Conservation (phyloP, 2,797 vertebrate genomes). For the Malurus splendens region DNA sequence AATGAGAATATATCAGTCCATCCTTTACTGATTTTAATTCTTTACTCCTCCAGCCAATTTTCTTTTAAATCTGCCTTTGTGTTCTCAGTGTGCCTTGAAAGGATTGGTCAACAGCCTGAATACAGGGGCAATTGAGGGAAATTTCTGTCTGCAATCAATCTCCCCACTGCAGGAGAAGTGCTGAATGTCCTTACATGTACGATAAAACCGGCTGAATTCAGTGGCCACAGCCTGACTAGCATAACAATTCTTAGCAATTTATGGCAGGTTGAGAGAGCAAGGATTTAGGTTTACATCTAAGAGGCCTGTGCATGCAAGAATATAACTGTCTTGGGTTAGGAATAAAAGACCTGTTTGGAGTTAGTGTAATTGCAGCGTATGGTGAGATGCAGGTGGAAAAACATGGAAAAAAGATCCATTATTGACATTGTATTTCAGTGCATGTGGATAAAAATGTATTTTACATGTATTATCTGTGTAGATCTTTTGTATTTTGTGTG, state of each 20-base stretch:
- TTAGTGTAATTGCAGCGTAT: background rate
- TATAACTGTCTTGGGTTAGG: background rate
- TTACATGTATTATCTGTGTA: background rate
- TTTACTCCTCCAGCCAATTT: constrained; percentile 17
- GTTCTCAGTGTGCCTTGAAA: background rate
- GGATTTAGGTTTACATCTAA: background rate
- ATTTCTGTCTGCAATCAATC: background rate
- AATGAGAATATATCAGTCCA: background rate
- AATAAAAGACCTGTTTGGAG: background rate
- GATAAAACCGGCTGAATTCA: background rate
- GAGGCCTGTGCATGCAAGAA: background rate
- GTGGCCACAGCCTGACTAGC: background rate
- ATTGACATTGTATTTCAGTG: background rate
- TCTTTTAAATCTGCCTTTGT: constrained; percentile 10
- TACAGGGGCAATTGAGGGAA: background rate
- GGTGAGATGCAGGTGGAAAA: background rate
- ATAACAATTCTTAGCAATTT: background rate
- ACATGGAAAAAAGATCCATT: background rate
- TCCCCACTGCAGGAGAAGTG: background rate
- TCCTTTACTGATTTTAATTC: constrained; percentile 17
- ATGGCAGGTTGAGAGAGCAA: background rate
- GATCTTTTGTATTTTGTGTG: background rate
- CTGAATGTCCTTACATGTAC: background rate
- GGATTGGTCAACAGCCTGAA: background rate
- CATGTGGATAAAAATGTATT: background rate